A percentile compares a stretch with the other conserved stretches of the same genome.
Evolutionary conservation across 2,113 vertebrate genomes (phyloP).

Genomic region (Panthera tigris): DNA sequence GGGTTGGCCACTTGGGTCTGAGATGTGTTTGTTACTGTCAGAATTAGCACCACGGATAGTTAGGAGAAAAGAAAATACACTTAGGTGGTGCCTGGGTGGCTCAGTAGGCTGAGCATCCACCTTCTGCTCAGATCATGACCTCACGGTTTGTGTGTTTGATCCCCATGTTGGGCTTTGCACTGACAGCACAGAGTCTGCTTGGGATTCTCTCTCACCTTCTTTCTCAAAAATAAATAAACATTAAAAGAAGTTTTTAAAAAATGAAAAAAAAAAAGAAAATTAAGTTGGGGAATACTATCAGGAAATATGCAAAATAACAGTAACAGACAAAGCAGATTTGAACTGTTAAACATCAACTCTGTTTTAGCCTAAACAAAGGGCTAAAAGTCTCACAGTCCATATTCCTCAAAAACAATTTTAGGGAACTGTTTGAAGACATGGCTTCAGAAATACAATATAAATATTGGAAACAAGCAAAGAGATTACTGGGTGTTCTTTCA

Average conservation of each 20-base stretch:
- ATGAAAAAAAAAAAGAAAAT: neutral
- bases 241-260: too few species aligned
- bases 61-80: neutral
- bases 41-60: neutral
- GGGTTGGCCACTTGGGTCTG: neutral
- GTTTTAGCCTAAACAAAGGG: neutral
- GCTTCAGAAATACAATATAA: neutral
- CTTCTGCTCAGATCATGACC: too few species aligned
- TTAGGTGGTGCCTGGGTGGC: too few species aligned
- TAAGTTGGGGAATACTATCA: neutral
- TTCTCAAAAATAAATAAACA: too few species aligned
- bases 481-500: neutral
- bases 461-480: neutral
- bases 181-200: too few species aligned
- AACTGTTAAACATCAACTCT: neutral
- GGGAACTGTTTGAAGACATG: neutral
- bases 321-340: neutral
- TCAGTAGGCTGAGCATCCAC: too few species aligned
- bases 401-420: neutral
- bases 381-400: neutral
- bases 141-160: too few species aligned
- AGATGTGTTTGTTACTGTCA: neutral
- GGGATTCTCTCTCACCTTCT: too few species aligned
- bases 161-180: too few species aligned
- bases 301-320: neutral